Evolutionary conservation across 2,113 vertebrate species (phyloP), one percentile per base, ranked within the genome.

Genomic region (Kryptolebias marmoratus): DNA sequence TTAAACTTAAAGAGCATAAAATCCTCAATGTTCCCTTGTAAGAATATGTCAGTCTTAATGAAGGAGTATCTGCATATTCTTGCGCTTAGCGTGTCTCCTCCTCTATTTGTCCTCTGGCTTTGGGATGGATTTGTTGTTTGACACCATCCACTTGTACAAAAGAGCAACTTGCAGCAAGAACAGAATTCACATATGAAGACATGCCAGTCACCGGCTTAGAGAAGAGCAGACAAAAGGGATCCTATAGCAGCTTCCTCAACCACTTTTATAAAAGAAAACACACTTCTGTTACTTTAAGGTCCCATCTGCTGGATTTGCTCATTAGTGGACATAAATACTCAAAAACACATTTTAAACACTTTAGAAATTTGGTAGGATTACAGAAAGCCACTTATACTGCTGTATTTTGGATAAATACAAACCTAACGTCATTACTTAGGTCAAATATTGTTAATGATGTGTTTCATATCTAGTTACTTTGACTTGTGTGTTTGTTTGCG

Each of bases 141-240:
- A 93, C 89, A 89, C 62, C 28, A 82, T 80, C 52, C 66, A 75
- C 75, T 88, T 83, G 85, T 88, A 87, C 81, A 89, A 78, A 92
- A 81, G 54, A 85, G 71, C 16, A 11, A 84, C 80, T 81, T 39
- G 60, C 70, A 63, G 79, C 71, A 78, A 73, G 73, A 92, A 88
- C 91, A 91, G 85, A 75, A 86, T 88, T 68, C 90, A 88, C 88
- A 92, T 90, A 91, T 91, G 87, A 90, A 90, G 88, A 93, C 82
- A 77, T 92, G 91, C 89, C 92, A 93, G 90, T 94, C 90, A 92
- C 79, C 27, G 58, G 61, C 58, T 50, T 47, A 30, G 73, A 73
- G 75, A 79, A 78, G 78, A 72, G 82, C 68, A 68, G 71, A 74
- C 74, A 60, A 64, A 75, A 71, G 74, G 71, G 60, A 64, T 42